These are phyloP conservation scores for Sphyrna mokarran DNA, from an alignment of 2,113 vertebrate species.

Conservation along the genomic window DNA sequence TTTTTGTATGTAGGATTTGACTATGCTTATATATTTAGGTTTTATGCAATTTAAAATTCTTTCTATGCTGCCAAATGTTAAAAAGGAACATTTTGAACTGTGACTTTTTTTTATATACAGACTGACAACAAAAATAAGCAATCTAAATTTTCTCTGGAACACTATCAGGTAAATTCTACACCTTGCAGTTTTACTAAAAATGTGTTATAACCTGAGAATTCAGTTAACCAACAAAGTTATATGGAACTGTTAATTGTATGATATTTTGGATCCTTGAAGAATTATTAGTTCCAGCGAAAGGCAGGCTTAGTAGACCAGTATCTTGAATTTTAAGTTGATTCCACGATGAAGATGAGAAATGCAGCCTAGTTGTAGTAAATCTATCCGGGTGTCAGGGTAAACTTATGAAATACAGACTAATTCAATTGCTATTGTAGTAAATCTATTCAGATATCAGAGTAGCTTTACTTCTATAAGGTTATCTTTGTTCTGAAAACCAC, in stretches of 20 bases:
- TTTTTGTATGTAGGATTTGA: background rate
- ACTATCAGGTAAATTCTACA: slow-evolving; percentile 23
- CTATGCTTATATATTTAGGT: background rate
- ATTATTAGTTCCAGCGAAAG: background rate
- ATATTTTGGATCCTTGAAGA: background rate
- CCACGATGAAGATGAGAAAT: background rate
- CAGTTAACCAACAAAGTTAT: background rate
- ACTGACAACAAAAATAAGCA: background rate
- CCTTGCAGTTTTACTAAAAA: background rate
- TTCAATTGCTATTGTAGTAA: background rate
- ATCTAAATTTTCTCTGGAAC: background rate
- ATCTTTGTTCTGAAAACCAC: background rate
- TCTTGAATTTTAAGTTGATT: background rate
- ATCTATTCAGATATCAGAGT: background rate
- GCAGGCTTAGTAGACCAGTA: background rate
- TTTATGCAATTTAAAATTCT: background rate
- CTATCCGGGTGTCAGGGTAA: background rate
- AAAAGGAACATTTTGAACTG: slow-evolving; percentile 6
- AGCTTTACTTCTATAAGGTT: background rate
- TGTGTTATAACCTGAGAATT: background rate
- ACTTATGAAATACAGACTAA: background rate
- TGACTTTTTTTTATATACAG: background rate
- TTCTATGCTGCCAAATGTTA: background rate
- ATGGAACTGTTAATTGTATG: background rate
- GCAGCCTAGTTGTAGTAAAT: background rate